Percentiles rank a stretch among this genome's conserved stretches.
Evolutionary conservation across 2,888 invertebrate species (phyloP).

Genomic region (Apomyelois bistriatella): DNA sequence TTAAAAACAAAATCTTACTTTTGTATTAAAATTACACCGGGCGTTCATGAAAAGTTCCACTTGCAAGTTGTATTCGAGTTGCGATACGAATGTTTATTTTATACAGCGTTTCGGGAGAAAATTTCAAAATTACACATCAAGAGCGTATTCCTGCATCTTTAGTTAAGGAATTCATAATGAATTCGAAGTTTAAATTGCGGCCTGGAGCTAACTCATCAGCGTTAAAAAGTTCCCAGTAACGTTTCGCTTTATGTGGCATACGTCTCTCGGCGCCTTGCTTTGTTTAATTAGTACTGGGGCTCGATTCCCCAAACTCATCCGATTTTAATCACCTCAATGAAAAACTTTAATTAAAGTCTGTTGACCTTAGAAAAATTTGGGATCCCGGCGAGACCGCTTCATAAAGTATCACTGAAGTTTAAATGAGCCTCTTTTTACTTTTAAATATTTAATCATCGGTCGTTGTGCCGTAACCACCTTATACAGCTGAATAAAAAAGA

Average conservation of each 20-base stretch:
- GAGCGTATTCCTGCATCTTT: slow-evolving; percentile 46
- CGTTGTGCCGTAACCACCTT: background rate
- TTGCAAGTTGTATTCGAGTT: slow-evolving; percentile 27
- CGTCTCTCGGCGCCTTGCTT: slow-evolving; percentile 46
- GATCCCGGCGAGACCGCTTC: slow-evolving; percentile 3
- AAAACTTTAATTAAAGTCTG: slow-evolving; percentile 30
- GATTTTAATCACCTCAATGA: slow-evolving; percentile 41
- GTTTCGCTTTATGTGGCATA: slow-evolving; percentile 41
- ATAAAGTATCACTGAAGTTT: slow-evolving; percentile 4
- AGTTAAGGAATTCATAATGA: slow-evolving; percentile 58
- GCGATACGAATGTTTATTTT: slow-evolving; percentile 35
- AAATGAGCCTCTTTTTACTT: slow-evolving; percentile 3
- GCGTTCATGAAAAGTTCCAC: slow-evolving; percentile 6
- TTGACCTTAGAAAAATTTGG: slow-evolving; percentile 18
- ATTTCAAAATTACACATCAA: slow-evolving; percentile 44
- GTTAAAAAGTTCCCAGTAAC: slow-evolving; percentile 59
- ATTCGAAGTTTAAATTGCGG: slow-evolving; percentile 66
- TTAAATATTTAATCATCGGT: slow-evolving; percentile 9
- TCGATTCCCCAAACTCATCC: slow-evolving; percentile 37
- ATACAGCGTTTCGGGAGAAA: slow-evolving; percentile 30
- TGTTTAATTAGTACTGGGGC: slow-evolving; percentile 51
- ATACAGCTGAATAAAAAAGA: background rate
- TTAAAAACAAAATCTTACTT: slow-evolving; percentile 7
- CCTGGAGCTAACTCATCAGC: slow-evolving; percentile 62
- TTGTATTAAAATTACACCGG: slow-evolving; percentile 8